Percentiles rank a stretch among this genome's conserved stretches.
These are phyloP conservation scores for Rambutsinella grinnellia DNA, from an alignment of 2,888 invertebrate genomes.

Conservation along the genomic window DNA sequence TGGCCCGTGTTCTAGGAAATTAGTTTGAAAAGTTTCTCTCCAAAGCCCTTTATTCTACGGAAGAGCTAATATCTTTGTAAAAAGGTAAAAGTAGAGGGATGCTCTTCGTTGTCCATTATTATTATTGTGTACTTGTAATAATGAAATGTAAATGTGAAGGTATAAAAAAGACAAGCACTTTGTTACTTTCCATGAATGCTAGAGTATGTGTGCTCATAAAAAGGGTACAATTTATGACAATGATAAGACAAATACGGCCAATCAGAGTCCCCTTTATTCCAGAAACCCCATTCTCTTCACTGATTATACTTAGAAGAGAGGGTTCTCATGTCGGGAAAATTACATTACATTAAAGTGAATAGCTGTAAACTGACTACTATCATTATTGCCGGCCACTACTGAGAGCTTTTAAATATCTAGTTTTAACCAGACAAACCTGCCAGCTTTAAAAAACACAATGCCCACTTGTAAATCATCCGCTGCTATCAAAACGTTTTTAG, in stretches of 20 bases:
- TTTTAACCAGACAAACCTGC: too few species aligned
- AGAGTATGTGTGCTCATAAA: constrained; percentile 30
- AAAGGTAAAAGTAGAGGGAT: too few species aligned
- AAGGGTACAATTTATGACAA: constrained; percentile 36
- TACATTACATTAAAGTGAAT: constrained; percentile 28
- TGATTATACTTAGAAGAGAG: constrained; percentile 31
- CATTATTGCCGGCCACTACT: not conserved
- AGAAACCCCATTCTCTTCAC: constrained; percentile 31
- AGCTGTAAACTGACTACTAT: constrained; percentile 15
- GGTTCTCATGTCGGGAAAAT: constrained; percentile 32
- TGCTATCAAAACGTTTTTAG: constrained; percentile 17
- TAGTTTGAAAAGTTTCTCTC: constrained; percentile 26
- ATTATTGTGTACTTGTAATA: too few species aligned
- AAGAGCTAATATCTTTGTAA: too few species aligned
- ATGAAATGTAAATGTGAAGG: too few species aligned
- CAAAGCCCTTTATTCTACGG: too few species aligned
- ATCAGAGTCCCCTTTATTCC: constrained; percentile 34
- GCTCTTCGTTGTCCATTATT: too few species aligned
- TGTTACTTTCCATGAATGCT: too few species aligned
- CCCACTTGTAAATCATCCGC: constrained; percentile 15
- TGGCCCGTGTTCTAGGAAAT: constrained; percentile 39
- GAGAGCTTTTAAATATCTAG: constrained; percentile 5
- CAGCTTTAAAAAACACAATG: too few species aligned
- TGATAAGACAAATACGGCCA: constrained; percentile 41
- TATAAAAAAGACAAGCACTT: too few species aligned